These are phyloP conservation scores for Apodemia zela DNA, from an alignment of 2,888 invertebrate genomes.

Conservation along the genomic window DNA sequence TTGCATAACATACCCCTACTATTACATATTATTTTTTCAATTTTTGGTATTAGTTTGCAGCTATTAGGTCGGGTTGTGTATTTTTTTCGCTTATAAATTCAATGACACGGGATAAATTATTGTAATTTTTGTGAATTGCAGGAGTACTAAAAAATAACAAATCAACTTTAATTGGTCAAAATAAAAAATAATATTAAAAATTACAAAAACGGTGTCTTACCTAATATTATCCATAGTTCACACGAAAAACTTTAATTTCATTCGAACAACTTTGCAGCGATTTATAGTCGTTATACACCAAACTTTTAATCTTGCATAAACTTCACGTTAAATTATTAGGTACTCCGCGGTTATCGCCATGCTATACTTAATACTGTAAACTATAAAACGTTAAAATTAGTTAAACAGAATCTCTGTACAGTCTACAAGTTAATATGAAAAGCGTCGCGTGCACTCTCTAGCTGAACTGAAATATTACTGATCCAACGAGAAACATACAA, in stretches of 20 bases:
- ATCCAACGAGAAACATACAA: conserved; percentile 34
- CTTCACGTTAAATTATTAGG: neutral
- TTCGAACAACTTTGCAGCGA: neutral
- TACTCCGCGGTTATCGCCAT: neutral
- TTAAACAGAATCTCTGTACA: neutral
- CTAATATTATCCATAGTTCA: neutral
- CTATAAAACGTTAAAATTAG: conserved; percentile 2
- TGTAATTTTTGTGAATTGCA: no score
- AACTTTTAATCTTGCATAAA: neutral
- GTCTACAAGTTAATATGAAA: conserved; percentile 15
- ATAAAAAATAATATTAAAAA: no score
- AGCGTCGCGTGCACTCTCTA: conserved; percentile 46
- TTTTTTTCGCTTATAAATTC: no score
- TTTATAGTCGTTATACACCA: neutral
- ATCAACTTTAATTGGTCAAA: no score
- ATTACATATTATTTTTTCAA: no score
- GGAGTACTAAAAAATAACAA: no score
- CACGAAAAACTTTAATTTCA: neutral
- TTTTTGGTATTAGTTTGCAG: no score
- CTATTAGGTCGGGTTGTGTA: no score
- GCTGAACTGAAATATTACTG: conserved; percentile 58
- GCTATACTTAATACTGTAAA: neutral
- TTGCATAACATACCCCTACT: no score
- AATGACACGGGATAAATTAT: no score
- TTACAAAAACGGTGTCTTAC: neutral